A percentile compares a stretch with the other conserved stretches of the same genome.
Evolutionary conservation across 2,888 invertebrate species (phyloP).

Genomic region (Stomorhina lunata): DNA sequence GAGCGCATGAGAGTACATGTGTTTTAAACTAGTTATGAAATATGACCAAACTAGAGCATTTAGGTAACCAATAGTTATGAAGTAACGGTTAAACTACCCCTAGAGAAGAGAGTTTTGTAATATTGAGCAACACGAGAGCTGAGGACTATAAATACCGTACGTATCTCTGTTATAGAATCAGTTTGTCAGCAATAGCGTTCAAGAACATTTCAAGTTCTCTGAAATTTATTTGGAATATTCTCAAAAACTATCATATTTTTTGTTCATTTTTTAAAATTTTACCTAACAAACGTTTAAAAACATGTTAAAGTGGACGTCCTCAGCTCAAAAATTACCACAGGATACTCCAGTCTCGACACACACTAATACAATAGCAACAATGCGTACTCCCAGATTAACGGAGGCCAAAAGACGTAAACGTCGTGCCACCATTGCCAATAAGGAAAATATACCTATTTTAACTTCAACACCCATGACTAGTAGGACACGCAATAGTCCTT

Average conservation of each 20-base stretch:
- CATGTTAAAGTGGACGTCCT: conserved; percentile 79
- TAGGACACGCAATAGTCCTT: conserved; percentile 71
- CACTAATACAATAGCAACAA: neutral
- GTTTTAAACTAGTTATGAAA: conserved; percentile 15
- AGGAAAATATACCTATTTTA: conserved; percentile 73
- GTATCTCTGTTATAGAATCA: conserved; percentile 63
- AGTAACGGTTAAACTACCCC: conserved; percentile 59
- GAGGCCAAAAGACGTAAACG: conserved; percentile 69
- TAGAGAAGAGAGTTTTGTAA: neutral
- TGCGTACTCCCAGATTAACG: conserved; percentile 52
- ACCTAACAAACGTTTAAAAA: conserved; percentile 7
- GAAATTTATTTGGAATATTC: neutral
- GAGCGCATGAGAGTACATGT: neutral
- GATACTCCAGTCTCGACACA: conserved; percentile 63
- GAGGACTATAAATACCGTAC: conserved; percentile 48
- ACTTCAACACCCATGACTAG: conserved; percentile 74
- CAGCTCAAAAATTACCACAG: conserved; percentile 72
- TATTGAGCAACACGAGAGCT: neutral
- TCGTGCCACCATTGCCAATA: conserved; percentile 75
- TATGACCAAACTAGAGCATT: conserved; percentile 31
- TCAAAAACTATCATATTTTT: no score
- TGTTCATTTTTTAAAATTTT: neutral
- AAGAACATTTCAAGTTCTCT: neutral
- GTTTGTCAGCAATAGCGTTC: conserved; percentile 76
- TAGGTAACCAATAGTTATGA: conserved; percentile 11